phyloP scores from a whole-genome alignment of 37 sponge, comb jelly and placozoan genomes.

The Haliclona indistincta region DNA sequence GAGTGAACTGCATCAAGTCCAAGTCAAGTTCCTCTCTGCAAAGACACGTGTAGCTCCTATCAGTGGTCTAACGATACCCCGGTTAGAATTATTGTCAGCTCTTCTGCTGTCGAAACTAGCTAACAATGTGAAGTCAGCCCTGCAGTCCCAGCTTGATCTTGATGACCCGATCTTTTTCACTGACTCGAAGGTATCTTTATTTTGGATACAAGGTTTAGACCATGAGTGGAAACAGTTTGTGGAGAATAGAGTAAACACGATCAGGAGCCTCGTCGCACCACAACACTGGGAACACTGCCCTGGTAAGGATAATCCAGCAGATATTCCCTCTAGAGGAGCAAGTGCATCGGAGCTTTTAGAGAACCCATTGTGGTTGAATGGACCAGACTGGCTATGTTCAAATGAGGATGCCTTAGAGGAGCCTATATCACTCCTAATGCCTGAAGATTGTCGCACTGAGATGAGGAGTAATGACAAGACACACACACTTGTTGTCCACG shows the following conservation, averaged over 20 bases:
- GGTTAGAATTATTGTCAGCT: not conserved
- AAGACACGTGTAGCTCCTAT: not conserved
- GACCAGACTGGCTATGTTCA: not conserved
- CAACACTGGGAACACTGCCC: not conserved
- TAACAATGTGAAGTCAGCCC: not conserved
- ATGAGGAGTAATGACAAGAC: not conserved
- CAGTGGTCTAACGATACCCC: not conserved
- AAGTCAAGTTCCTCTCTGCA: not conserved
- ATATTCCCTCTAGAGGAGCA: not conserved
- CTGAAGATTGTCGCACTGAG: constrained; percentile 1
- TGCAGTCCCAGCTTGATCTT: not conserved
- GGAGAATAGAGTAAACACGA: not conserved
- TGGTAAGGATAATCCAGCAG: constrained; percentile 10
- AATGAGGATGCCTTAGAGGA: not conserved
- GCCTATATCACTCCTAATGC: not conserved
- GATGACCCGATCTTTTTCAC: not conserved
- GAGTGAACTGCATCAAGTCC: not conserved
- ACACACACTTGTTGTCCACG: not conserved
- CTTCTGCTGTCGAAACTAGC: constrained; percentile 1
- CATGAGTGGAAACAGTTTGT: constrained; percentile 6
- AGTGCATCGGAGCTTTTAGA: not conserved
- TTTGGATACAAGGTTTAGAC: constrained; percentile 5
- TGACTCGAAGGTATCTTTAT: constrained; percentile 5
- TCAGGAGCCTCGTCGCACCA: not conserved
- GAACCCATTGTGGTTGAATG: not conserved